Percentiles rank a stretch among this genome's conserved stretches.
phyloP scores from a whole-genome alignment of 2,888 invertebrate species.

The Troglohyphantes excavatus region DNA sequence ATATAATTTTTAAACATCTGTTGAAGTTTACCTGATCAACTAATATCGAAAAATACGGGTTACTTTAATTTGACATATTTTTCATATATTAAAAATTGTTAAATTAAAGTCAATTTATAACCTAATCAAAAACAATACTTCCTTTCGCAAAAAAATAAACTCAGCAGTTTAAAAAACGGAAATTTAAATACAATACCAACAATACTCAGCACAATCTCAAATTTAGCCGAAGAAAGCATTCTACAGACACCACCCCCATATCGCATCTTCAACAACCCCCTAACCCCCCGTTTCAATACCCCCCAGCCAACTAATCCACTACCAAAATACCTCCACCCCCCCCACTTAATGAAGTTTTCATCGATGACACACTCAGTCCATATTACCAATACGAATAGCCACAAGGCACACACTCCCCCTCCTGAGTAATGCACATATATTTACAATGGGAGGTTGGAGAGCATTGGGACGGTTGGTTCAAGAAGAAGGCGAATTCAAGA shows the following conservation, averaged over 20 bases:
- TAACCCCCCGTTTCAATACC: neutral
- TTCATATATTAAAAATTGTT: no score
- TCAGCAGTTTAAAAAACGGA: no score
- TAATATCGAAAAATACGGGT: no score
- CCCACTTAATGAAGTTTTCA: constrained; percentile 69
- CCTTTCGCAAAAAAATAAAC: no score
- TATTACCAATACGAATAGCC: constrained; percentile 15
- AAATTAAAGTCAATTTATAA: no score
- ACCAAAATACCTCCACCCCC: constrained; percentile 31
- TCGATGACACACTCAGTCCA: constrained; percentile 30
- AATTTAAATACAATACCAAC: no score
- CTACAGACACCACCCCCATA: neutral
- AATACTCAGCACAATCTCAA: no score
- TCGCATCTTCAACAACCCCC: neutral
- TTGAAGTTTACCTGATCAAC: no score
- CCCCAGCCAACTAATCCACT: constrained; percentile 39
- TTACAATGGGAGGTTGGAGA: constrained; percentile 30
- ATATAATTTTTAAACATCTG: no score
- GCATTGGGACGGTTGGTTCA: neutral
- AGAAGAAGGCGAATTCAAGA: constrained; percentile 29
- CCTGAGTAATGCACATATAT: constrained; percentile 51
- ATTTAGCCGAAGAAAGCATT: no score
- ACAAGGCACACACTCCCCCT: constrained; percentile 2
- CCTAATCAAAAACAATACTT: no score
- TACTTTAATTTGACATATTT: no score